Evolutionary conservation across 2,797 vertebrate species (phyloP).

Genomic region (Tolypeutes matacus): DNA sequence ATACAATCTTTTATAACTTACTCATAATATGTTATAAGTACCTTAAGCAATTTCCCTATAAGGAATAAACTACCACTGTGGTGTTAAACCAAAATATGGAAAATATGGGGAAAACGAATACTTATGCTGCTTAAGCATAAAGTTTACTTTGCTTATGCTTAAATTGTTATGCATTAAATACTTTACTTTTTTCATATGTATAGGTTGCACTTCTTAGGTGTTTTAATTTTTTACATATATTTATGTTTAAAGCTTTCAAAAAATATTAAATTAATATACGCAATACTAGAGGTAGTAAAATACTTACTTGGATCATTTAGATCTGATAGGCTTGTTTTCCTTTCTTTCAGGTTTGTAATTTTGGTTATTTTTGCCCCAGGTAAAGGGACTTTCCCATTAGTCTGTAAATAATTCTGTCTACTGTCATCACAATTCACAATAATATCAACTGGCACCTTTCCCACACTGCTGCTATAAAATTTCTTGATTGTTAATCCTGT

Average conservation of each 20-base stretch:
- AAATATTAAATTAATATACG: neutral
- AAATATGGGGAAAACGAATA: slow-evolving; percentile 73
- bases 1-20: slow-evolving; percentile 76
- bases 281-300: slow-evolving; percentile 56
- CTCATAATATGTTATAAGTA: slow-evolving; percentile 67
- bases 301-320: slow-evolving; percentile 97
- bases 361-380: slow-evolving; percentile 88
- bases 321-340: slow-evolving; percentile 88
- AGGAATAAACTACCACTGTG: slow-evolving; percentile 78
- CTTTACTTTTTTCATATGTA: slow-evolving; percentile 84
- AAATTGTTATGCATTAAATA: slow-evolving; percentile 83
- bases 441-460: slow-evolving; percentile 87
- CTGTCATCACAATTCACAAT: slow-evolving; percentile 88
- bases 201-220: slow-evolving; percentile 86
- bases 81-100: slow-evolving; percentile 80
- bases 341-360: slow-evolving; percentile 88
- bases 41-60: slow-evolving; percentile 75
- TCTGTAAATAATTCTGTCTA: slow-evolving; percentile 87
- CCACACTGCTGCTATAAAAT: slow-evolving; percentile 91
- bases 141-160: too few relatives aligned
- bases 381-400: slow-evolving; percentile 90
- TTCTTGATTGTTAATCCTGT: slow-evolving; percentile 89
- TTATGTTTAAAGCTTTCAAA: slow-evolving; percentile 76
- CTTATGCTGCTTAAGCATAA: slow-evolving; percentile 83
- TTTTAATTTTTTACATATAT: slow-evolving; percentile 87